phyloP scores from a whole-genome alignment of 2,888 invertebrate genomes.

The Acronicta alni region DNA sequence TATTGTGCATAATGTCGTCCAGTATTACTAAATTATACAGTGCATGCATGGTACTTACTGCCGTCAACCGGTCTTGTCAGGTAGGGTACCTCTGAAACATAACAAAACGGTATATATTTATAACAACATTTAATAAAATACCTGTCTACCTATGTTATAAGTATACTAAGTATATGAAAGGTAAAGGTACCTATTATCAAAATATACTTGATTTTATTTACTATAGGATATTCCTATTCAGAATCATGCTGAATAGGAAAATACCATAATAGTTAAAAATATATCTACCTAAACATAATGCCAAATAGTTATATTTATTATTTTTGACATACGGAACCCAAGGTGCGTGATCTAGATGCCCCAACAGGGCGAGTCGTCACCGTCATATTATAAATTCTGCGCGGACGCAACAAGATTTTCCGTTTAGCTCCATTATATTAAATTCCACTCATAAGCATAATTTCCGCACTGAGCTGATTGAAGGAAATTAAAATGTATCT shows the following conservation, averaged over 20 bases:
- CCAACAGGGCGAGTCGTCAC: slow-evolving; percentile 68
- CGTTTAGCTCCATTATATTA: slow-evolving; percentile 62
- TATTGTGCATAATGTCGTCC: slow-evolving; percentile 84
- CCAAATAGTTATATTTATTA: too few relatives aligned
- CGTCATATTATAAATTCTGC: slow-evolving; percentile 72
- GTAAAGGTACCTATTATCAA: too few relatives aligned
- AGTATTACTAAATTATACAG: slow-evolving; percentile 84
- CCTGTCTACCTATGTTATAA: neutral
- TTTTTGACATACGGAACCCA: slow-evolving; percentile 62
- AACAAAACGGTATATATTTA: slow-evolving; percentile 20
- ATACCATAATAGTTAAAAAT: too few relatives aligned
- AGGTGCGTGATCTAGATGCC: slow-evolving; percentile 63
- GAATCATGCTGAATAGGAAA: too few relatives aligned
- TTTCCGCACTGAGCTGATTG: slow-evolving; percentile 30
- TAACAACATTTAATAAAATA: slow-evolving; percentile 4
- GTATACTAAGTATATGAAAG: too few relatives aligned
- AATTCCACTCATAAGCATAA: slow-evolving; percentile 49
- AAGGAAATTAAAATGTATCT: slow-evolving; percentile 25
- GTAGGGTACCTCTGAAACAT: slow-evolving; percentile 28
- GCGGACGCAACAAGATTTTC: slow-evolving; percentile 68
- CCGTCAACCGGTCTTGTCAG: slow-evolving; percentile 62
- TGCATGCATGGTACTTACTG: slow-evolving; percentile 52
- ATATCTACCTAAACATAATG: too few relatives aligned
- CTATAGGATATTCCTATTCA: too few relatives aligned
- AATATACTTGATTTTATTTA: too few relatives aligned